phyloP scores from a whole-genome alignment of 2,888 invertebrate genomes.

The Polydrusus cervinus region DNA sequence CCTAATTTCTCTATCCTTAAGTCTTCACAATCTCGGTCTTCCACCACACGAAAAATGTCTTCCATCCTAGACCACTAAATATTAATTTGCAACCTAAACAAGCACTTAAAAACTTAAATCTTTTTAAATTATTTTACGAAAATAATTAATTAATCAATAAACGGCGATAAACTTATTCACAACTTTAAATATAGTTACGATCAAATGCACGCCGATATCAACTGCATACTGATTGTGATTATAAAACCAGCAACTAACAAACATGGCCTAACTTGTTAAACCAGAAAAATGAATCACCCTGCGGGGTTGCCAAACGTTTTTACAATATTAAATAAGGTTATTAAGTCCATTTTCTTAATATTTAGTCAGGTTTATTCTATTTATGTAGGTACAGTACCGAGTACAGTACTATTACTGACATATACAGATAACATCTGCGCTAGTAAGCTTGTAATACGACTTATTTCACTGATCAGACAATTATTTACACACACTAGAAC shows the following conservation, averaged over 20 bases:
- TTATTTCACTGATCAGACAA: no score
- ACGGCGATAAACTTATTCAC: background rate
- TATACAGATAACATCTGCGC: no score
- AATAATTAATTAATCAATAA: background rate
- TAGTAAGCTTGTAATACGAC: no score
- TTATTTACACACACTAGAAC: no score
- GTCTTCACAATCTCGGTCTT: conserved; percentile 1
- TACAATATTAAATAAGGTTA: background rate
- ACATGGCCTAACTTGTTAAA: background rate
- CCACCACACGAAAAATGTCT: background rate
- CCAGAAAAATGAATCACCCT: background rate
- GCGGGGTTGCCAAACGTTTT: background rate
- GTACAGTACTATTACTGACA: no score
- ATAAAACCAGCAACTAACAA: background rate
- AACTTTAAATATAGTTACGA: background rate
- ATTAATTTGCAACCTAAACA: background rate
- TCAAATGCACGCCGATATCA: background rate
- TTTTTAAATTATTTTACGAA: background rate
- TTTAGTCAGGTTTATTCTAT: no score
- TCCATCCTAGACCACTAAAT: background rate
- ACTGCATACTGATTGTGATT: background rate
- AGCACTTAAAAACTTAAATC: background rate
- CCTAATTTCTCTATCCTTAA: background rate
- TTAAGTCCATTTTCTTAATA: no score
- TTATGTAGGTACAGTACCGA: no score